phyloP scores from a whole-genome alignment of 2,113 vertebrate genomes.

The Psittacus erithacus region DNA sequence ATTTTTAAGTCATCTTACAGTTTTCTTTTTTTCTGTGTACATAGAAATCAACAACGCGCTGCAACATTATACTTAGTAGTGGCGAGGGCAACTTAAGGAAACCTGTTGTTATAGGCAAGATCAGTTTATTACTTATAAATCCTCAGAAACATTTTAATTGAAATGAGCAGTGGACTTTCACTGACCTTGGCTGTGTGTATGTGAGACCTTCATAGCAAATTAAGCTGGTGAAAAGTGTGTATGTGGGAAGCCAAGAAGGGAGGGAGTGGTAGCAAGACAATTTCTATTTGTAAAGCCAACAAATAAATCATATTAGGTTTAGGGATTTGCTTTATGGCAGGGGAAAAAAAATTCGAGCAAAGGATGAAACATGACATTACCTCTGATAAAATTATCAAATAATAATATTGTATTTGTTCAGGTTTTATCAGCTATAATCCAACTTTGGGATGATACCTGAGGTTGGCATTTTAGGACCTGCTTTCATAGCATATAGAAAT shows the following conservation, averaged over 20 bases:
- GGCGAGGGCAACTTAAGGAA: constrained; percentile 32
- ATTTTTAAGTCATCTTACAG: constrained; percentile 52
- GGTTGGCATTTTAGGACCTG: background rate
- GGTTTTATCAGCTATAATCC: background rate
- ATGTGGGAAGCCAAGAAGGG: background rate
- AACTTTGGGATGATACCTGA: background rate
- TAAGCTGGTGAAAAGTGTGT: constrained; percentile 1
- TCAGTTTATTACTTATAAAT: constrained; percentile 72
- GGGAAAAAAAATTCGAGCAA: background rate
- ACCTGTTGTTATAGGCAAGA: constrained; percentile 72
- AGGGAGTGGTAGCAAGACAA: constrained; percentile 13
- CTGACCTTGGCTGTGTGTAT: constrained; percentile 53
- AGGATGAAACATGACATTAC: constrained; percentile 19
- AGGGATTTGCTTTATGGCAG: constrained; percentile 22
- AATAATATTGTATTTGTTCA: constrained; percentile 50
- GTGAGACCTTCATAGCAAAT: constrained; percentile 48
- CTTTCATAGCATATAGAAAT: background rate
- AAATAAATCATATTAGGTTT: constrained; percentile 36
- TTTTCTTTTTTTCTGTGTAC: constrained; percentile 67
- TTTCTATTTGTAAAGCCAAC: constrained; percentile 28
- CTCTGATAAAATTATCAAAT: constrained; percentile 20
- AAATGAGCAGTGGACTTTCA: constrained; percentile 74
- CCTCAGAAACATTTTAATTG: constrained; percentile 74
- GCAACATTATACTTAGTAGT: constrained; percentile 59
- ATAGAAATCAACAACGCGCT: constrained; percentile 54